Evolutionary conservation across 2,888 invertebrate species (phyloP).

Genomic region (Ennomos erosarius): DNA sequence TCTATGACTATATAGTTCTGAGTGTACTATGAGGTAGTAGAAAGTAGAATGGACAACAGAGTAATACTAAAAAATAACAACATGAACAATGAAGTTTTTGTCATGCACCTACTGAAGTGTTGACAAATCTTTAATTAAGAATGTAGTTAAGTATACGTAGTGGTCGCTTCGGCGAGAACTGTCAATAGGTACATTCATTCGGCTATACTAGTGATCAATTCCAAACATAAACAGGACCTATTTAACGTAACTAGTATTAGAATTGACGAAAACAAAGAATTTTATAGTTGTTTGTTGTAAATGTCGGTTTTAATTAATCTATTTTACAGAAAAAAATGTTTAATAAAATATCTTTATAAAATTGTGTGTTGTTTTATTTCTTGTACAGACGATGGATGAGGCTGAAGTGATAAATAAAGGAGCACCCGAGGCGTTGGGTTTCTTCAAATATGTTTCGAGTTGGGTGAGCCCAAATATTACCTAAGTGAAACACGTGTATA

Average conservation of each 20-base stretch:
- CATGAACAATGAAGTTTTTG: too few species aligned
- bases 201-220: slow-evolving; percentile 61
- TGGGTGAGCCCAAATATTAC: too few species aligned
- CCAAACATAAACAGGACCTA: slow-evolving; percentile 72
- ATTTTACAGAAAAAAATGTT: slow-evolving; percentile 84
- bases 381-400: neutral
- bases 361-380: slow-evolving; percentile 54
- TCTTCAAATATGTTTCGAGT: too few species aligned
- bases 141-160: slow-evolving; percentile 4
- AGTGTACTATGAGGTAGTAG: too few species aligned
- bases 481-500: too few species aligned
- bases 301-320: slow-evolving; percentile 84
- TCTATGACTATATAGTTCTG: too few species aligned
- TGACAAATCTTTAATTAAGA: slow-evolving; percentile 1
- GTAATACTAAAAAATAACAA: too few species aligned
- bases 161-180: slow-evolving; percentile 42
- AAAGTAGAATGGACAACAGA: too few species aligned
- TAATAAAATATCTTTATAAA: slow-evolving; percentile 85
- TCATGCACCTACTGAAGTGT: slow-evolving; percentile 1
- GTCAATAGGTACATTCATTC: slow-evolving; percentile 54
- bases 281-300: slow-evolving; percentile 85
- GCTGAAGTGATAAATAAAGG: too few species aligned
- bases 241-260: slow-evolving; percentile 76
- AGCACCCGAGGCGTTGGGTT: too few species aligned
- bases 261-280: slow-evolving; percentile 72